Evolutionary conservation across 2,113 vertebrate genomes (phyloP).

Genomic region (Polyodon spathula): DNA sequence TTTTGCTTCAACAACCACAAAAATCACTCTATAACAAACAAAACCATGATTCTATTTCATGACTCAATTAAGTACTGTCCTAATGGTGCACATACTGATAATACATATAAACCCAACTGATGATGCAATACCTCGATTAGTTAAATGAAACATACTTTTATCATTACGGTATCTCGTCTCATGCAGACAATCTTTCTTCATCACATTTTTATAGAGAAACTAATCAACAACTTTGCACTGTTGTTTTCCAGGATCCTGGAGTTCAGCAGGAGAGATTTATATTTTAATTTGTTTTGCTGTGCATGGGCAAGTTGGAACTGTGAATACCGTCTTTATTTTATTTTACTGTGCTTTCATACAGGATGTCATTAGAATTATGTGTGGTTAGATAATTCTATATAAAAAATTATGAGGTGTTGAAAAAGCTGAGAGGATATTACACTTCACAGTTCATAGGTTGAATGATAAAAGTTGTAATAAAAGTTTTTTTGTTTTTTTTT

Average conservation of each 20-base stretch:
- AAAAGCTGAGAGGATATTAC: constrained; percentile 42
- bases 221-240: constrained; percentile 20
- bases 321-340: constrained; percentile 41
- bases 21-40: too few relatives aligned
- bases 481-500: too few relatives aligned
- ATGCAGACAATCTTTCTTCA: constrained; percentile 6
- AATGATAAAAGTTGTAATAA: constrained; percentile 3
- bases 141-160: neutral
- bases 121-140: too few relatives aligned
- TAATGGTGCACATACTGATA: too few relatives aligned
- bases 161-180: neutral
- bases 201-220: constrained; percentile 15
- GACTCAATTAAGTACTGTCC: too few relatives aligned
- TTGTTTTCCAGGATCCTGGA: constrained; percentile 11
- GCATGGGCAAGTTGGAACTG: constrained; percentile 44
- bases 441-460: constrained; percentile 32
- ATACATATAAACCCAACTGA: too few relatives aligned
- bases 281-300: constrained; percentile 58
- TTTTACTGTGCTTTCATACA: constrained; percentile 53
- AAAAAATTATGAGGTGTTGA: constrained; percentile 58
- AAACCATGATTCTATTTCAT: too few relatives aligned
- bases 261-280: constrained; percentile 54
- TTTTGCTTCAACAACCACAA: too few relatives aligned
- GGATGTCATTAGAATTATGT: constrained; percentile 51
- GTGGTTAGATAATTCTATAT: constrained; percentile 55